These are phyloP conservation scores for Polypterus senegalus DNA, from an alignment of 2,113 vertebrate genomes.

Conservation along the genomic window DNA sequence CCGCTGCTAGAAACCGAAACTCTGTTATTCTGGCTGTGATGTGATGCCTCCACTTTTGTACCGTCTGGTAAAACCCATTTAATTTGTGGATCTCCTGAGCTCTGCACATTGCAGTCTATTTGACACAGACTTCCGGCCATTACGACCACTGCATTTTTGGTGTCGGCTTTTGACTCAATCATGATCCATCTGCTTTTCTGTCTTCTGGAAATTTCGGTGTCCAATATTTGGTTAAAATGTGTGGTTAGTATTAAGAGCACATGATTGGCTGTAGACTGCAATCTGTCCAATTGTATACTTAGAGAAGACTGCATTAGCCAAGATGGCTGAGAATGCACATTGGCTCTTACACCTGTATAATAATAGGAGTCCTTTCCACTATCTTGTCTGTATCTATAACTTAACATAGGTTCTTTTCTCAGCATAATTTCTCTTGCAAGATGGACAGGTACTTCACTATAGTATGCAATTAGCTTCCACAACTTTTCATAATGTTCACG, in stretches of 20 bases:
- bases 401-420: conserved; percentile 36
- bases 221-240: conserved; percentile 33
- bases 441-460: conserved; percentile 70
- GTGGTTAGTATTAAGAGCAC: conserved; percentile 52
- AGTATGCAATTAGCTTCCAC: conserved; percentile 83
- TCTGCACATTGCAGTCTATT: conserved; percentile 55
- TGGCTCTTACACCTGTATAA: conserved; percentile 70
- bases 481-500: conserved; percentile 64
- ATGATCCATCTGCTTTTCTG: conserved; percentile 61
- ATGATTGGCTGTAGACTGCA: conserved; percentile 53
- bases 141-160: conserved; percentile 25
- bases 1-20: conserved; percentile 55
- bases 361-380: conserved; percentile 59
- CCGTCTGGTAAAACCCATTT: conserved; percentile 70
- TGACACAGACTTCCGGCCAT: conserved; percentile 47
- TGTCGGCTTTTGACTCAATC: conserved; percentile 45
- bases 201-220: conserved; percentile 20
- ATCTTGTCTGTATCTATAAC: conserved; percentile 60
- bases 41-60: conserved; percentile 45
- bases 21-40: conserved; percentile 33
- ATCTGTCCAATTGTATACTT: conserved; percentile 66
- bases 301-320: conserved; percentile 74
- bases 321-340: conserved; percentile 45
- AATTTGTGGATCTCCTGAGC: conserved; percentile 50
- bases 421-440: conserved; percentile 46